Evolutionary conservation across 2,888 invertebrate species (phyloP).

Genomic region (Anthrax anthrax): DNA sequence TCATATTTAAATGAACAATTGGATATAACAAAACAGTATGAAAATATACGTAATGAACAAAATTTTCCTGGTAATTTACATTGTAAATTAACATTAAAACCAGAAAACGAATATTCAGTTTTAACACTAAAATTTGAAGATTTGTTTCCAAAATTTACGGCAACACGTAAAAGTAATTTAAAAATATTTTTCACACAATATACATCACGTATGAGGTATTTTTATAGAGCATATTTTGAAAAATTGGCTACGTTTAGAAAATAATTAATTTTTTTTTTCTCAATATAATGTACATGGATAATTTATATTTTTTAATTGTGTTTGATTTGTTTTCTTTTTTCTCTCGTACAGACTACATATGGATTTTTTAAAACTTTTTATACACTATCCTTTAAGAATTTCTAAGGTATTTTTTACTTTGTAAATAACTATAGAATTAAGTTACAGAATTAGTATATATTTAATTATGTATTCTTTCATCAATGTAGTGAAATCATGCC

Average conservation of each 20-base stretch:
- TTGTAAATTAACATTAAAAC: neutral
- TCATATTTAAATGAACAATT: slow-evolving; percentile 4
- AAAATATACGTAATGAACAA: neutral
- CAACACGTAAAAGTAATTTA: neutral
- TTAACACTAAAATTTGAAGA: neutral
- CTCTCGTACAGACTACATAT: no score
- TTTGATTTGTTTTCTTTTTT: no score
- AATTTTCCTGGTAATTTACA: neutral
- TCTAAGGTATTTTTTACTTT: no score
- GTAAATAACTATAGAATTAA: no score
- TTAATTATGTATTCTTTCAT: no score
- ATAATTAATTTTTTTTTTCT: neutral
- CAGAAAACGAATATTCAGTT: neutral
- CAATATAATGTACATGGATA: no score
- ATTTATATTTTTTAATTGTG: no score
- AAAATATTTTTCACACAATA: slow-evolving; percentile 6
- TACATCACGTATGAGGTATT: slow-evolving; percentile 4
- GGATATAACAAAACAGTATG: neutral
- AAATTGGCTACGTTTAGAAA: slow-evolving; percentile 1
- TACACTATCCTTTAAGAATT: no score
- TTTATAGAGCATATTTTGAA: slow-evolving; percentile 9
- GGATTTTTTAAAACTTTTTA: no score
- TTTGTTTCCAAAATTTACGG: neutral
- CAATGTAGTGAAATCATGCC: no score
- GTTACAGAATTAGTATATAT: no score